A percentile compares a stretch with the other conserved stretches of the same genome.
phyloP scores from a whole-genome alignment of 1,140 invertebrate species.

The Caenorhabditis latens region DNA sequence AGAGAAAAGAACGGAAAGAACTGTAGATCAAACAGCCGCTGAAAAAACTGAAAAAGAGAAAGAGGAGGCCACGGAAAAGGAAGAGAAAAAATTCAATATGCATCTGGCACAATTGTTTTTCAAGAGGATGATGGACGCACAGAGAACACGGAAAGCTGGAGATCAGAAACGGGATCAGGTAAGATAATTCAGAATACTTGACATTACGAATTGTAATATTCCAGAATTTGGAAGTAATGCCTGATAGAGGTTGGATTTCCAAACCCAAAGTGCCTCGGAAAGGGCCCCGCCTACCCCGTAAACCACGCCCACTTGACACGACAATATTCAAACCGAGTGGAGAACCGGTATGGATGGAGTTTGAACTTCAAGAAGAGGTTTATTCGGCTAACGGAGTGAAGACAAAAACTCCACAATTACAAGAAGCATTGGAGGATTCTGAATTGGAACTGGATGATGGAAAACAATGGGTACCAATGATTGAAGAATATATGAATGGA shows the following conservation, averaged over 20 bases:
- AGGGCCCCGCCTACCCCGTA: neutral
- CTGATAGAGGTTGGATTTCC: neutral
- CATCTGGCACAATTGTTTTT: constrained; percentile 26
- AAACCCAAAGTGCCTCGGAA: neutral
- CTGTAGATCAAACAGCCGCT: too few species aligned
- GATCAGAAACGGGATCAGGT: neutral
- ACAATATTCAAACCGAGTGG: neutral
- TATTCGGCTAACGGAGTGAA: neutral
- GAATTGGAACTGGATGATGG: neutral
- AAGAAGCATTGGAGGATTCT: neutral
- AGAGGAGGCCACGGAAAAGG: neutral
- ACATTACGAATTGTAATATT: neutral
- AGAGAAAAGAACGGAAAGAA: neutral
- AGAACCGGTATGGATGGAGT: neutral
- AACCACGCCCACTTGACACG: neutral
- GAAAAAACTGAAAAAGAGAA: neutral
- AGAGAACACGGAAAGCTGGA: neutral
- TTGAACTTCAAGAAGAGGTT: neutral
- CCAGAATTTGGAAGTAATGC: constrained; percentile 36
- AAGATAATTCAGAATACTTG: neutral
- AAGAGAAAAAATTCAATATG: constrained; percentile 36
- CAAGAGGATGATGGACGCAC: constrained; percentile 3
- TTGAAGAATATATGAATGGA: neutral
- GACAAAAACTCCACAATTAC: constrained; percentile 5
- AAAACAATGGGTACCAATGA: neutral